Percentiles rank a stretch among this genome's conserved stretches.
These are phyloP conservation scores for Butastur rufipennis DNA, from an alignment of 2,113 vertebrate species.

Conservation along the genomic window DNA sequence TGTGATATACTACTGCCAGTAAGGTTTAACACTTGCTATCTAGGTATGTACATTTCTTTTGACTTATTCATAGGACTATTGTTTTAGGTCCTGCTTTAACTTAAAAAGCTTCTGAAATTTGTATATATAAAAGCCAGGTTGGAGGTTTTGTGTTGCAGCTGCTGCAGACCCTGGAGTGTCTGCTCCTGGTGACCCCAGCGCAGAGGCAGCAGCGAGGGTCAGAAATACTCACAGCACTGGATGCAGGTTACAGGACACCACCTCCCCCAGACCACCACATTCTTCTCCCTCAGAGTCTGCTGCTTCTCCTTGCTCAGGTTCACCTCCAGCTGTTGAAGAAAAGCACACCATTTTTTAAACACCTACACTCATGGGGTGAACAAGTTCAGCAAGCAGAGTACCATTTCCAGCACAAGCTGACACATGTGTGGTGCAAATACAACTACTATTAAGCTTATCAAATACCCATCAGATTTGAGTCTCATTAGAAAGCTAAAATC, in stretches of 20 bases:
- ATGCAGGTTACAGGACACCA: slow-evolving; percentile 86
- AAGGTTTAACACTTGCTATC: neutral
- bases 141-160: neutral
- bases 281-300: slow-evolving; percentile 80
- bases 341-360: neutral
- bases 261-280: slow-evolving; percentile 85
- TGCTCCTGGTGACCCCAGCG: neutral
- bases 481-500: neutral
- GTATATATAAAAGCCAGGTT: neutral
- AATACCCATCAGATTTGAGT: neutral
- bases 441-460: neutral
- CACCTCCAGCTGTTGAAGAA: slow-evolving; percentile 81
- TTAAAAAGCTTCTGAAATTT: neutral
- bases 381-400: neutral
- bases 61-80: neutral
- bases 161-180: neutral
- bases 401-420: neutral
- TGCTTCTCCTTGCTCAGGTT: slow-evolving; percentile 88
- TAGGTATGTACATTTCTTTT: neutral
- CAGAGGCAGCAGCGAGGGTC: neutral
- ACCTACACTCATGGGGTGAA: neutral
- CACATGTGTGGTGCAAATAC: neutral
- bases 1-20: neutral
- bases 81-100: neutral
- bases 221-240: slow-evolving; percentile 78